These are phyloP conservation scores for Caradrina clavipalpis DNA, from an alignment of 2,888 invertebrate species.

Conservation along the genomic window DNA sequence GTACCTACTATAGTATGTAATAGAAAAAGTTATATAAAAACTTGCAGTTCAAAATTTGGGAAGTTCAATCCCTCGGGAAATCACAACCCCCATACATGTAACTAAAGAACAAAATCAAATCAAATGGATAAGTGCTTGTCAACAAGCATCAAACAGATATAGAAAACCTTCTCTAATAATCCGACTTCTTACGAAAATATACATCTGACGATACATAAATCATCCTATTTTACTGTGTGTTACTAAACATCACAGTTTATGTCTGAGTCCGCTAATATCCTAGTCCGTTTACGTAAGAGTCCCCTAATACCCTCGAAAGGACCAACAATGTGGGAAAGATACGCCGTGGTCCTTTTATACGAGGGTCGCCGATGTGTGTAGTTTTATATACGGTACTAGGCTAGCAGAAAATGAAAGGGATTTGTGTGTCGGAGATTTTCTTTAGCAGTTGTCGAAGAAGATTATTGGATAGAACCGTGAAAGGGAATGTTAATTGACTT, in stretches of 20 bases:
- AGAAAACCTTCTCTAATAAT: slow-evolving; percentile 36
- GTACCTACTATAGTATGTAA: no score
- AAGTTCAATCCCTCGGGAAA: not conserved
- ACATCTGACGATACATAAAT: slow-evolving; percentile 45
- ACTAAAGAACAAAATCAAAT: slow-evolving; percentile 19
- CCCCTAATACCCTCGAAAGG: slow-evolving; percentile 45
- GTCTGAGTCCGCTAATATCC: slow-evolving; percentile 51
- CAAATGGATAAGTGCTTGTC: slow-evolving; percentile 22
- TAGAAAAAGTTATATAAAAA: not conserved
- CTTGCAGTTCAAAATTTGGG: not conserved
- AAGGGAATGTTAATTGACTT: not conserved
- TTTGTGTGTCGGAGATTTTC: not conserved
- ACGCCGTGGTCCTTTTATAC: slow-evolving; percentile 41
- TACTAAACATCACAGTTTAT: slow-evolving; percentile 52
- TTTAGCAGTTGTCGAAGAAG: not conserved
- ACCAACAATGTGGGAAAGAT: slow-evolving; percentile 50
- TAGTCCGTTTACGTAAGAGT: slow-evolving; percentile 50
- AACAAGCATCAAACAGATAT: slow-evolving; percentile 34
- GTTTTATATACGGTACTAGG: slow-evolving; percentile 23
- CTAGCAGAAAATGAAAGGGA: slow-evolving; percentile 18
- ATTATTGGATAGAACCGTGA: not conserved
- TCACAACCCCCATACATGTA: not conserved
- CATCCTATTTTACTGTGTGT: slow-evolving; percentile 52
- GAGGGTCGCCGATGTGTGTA: slow-evolving; percentile 29
- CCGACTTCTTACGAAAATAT: slow-evolving; percentile 26